Evolutionary conservation across 1,140 invertebrate genomes (phyloP).

Genomic region (Musca vetustissima): DNA sequence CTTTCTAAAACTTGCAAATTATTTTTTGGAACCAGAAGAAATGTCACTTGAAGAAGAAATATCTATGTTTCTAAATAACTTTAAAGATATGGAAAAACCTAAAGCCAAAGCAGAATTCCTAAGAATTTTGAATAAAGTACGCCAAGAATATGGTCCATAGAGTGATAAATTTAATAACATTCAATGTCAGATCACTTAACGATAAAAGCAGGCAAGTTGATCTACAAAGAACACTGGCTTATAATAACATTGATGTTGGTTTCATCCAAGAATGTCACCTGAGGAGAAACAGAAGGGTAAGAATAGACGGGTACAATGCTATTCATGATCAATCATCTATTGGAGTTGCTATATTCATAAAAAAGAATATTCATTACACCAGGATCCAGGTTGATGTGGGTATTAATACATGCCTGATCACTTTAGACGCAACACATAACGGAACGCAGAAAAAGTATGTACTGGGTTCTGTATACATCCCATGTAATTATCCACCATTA

Average conservation of each 20-base stretch:
- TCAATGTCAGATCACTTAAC: not conserved
- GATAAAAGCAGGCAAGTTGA: conserved; percentile 4
- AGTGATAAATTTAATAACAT: not conserved
- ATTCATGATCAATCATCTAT: not conserved
- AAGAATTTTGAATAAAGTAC: not conserved
- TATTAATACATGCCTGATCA: not conserved
- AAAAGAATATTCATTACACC: not conserved
- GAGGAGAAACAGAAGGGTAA: not conserved
- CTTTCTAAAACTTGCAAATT: not conserved
- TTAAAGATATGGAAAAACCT: not conserved
- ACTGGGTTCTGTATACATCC: not conserved
- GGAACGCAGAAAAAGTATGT: not conserved
- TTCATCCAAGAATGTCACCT: conserved; percentile 13
- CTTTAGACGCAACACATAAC: not conserved
- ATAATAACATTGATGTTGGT: not conserved
- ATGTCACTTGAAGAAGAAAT: not conserved
- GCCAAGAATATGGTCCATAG: not conserved
- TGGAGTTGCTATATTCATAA: not conserved
- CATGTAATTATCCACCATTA: not conserved
- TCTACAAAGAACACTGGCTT: not conserved
- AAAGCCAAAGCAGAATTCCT: not conserved
- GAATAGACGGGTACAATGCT: not conserved
- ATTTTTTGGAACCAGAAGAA: not conserved
- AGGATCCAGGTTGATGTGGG: not conserved
- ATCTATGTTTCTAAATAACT: not conserved